phyloP scores from a whole-genome alignment of 1,140 invertebrate genomes.

The Liolophura sinensis region DNA sequence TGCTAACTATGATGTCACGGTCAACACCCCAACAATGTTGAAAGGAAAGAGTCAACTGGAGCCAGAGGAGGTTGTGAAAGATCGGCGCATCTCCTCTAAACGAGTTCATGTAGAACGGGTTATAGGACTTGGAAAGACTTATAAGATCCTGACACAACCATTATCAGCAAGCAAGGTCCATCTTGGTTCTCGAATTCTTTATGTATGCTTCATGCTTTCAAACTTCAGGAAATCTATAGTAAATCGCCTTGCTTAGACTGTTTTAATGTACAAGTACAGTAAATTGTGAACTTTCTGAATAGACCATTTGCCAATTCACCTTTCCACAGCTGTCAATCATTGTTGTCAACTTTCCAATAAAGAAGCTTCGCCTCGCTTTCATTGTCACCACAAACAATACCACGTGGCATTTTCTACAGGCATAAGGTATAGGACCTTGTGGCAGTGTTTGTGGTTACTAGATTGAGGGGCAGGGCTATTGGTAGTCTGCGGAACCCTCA shows the following conservation, averaged over 20 bases:
- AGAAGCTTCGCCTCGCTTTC: too few species aligned
- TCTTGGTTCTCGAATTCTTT: conserved; percentile 16
- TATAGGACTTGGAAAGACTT: conserved; percentile 19
- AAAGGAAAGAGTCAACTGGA: conserved; percentile 17
- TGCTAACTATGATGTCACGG: conserved; percentile 7
- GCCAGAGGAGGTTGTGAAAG: conserved; percentile 10
- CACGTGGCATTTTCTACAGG: too few species aligned
- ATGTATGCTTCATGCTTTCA: conserved; percentile 20
- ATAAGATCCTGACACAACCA: conserved; percentile 14
- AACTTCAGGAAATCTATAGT: conserved; percentile 28
- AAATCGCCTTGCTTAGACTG: conserved; percentile 10
- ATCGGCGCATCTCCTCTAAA: conserved; percentile 17
- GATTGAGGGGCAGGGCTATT: too few species aligned
- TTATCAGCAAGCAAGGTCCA: conserved; percentile 11
- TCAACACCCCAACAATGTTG: conserved; percentile 17
- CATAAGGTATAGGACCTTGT: too few species aligned
- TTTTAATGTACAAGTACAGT: background rate
- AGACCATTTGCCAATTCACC: too few species aligned
- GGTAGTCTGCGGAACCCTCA: too few species aligned
- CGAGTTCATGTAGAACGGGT: conserved; percentile 16
- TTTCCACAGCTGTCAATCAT: too few species aligned
- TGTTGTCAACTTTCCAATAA: too few species aligned
- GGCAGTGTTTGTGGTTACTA: too few species aligned
- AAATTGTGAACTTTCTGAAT: too few species aligned
- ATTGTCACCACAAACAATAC: too few species aligned